Conservation (phyloP, 2,113 vertebrate genomes). For the Motacilla tschutschensis region DNA sequence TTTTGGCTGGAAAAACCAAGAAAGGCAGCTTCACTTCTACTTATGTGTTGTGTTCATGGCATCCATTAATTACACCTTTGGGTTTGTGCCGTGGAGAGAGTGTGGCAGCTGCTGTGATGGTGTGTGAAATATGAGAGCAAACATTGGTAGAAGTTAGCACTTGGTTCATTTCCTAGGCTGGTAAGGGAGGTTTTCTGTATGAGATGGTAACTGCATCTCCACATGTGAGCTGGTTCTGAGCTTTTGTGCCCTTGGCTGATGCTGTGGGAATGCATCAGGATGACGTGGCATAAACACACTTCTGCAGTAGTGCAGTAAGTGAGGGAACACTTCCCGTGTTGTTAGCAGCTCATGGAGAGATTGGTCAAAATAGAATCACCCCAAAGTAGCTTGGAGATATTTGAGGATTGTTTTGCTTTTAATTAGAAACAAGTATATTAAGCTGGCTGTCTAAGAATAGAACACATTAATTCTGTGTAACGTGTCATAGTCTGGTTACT, state of each 20-base stretch:
- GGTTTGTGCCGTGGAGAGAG: not conserved
- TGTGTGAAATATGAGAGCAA: not conserved
- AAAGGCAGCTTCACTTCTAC: not conserved
- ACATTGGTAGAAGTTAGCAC: not conserved
- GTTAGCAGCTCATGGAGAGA: not conserved
- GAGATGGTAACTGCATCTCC: not conserved
- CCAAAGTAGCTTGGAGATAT: not conserved
- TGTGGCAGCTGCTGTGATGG: not conserved
- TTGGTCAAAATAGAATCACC: not conserved
- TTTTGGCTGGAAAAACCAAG: not conserved
- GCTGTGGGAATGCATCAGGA: not conserved
- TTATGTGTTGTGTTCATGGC: not conserved
- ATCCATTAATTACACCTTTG: not conserved
- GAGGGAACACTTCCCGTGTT: not conserved
- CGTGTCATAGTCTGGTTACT: fast-evolving
- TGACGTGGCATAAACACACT: not conserved
- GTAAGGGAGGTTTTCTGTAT: fast-evolving
- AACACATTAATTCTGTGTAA: not conserved
- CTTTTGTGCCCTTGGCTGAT: not conserved
- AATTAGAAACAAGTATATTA: not conserved
- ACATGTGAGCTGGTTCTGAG: not conserved
- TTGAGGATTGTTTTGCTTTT: not conserved
- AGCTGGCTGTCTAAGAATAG: not conserved
- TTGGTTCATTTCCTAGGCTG: not conserved
- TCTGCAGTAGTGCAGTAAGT: not conserved